A percentile compares a stretch with the other conserved stretches of the same genome.
Evolutionary conservation across 2,888 invertebrate species (phyloP).

Genomic region (Hypercompe scribonia): DNA sequence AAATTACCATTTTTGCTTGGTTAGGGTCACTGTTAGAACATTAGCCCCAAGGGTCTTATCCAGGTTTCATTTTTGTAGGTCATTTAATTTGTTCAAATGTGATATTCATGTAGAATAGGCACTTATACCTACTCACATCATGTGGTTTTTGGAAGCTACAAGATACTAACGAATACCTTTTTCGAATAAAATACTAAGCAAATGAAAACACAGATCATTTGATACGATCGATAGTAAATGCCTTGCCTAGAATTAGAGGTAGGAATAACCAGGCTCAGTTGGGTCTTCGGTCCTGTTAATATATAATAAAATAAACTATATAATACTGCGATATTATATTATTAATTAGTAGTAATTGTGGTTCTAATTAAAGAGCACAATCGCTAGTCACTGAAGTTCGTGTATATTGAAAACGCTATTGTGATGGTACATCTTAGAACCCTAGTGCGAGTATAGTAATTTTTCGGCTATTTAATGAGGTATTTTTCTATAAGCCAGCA

Average conservation of each 20-base stretch:
- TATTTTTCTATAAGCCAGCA: too few species aligned
- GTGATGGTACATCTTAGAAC: too few species aligned
- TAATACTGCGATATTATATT: not conserved
- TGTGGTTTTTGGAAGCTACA: not conserved
- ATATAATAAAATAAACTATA: too few species aligned
- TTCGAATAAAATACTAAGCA: too few species aligned
- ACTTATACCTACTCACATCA: not conserved
- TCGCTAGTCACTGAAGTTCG: not conserved
- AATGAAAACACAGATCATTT: too few species aligned
- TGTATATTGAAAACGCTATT: not conserved
- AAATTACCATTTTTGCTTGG: not conserved
- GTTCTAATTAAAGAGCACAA: not conserved
- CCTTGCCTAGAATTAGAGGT: too few species aligned
- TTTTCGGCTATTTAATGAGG: too few species aligned
- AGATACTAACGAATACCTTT: not conserved
- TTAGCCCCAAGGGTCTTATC: slow-evolving; percentile 2
- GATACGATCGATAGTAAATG: too few species aligned
- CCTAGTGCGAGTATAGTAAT: too few species aligned
- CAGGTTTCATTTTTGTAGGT: not conserved
- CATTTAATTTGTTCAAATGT: slow-evolving; percentile 3
- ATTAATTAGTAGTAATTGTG: not conserved
- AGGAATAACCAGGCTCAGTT: too few species aligned
- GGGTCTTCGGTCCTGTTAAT: too few species aligned
- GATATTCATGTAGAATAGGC: slow-evolving; percentile 1
- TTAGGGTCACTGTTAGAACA: slow-evolving; percentile 2